Percentiles rank a stretch among this genome's conserved stretches.
Conservation (phyloP, 2,888 invertebrate species). For the Bombylius discolor region DNA sequence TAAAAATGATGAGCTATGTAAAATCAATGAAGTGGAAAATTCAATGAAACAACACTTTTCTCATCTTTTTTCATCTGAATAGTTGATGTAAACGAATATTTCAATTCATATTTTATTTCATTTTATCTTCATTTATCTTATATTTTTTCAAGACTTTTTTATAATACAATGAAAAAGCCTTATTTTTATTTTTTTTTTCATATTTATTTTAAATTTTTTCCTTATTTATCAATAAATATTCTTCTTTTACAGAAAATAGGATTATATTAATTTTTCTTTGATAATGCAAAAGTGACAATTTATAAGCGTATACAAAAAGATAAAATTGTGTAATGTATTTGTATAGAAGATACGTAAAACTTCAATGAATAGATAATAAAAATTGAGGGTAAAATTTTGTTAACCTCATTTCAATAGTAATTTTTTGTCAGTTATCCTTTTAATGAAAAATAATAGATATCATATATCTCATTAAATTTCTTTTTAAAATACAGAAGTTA, state of each 20-base stretch:
- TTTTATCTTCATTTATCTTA: too few relatives aligned
- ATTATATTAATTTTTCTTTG: neutral
- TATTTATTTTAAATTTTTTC: neutral
- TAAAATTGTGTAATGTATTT: too few relatives aligned
- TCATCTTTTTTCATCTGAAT: constrained; percentile 4
- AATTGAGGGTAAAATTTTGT: neutral
- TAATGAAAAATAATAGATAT: neutral
- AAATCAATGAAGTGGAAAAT: constrained; percentile 9
- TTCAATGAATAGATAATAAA: too few relatives aligned
- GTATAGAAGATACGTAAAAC: too few relatives aligned
- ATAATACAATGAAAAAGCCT: too few relatives aligned
- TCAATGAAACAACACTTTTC: constrained; percentile 11
- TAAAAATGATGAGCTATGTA: neutral
- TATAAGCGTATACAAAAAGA: too few relatives aligned
- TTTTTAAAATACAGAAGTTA: too few relatives aligned
- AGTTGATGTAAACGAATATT: neutral
- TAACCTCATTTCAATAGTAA: neutral
- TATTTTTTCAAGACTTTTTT: too few relatives aligned
- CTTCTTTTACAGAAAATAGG: neutral
- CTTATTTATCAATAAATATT: neutral
- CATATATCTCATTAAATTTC: neutral
- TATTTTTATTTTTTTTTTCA: constrained; percentile 7
- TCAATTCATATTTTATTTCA: too few relatives aligned
- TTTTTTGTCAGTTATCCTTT: too few relatives aligned
- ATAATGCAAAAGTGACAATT: too few relatives aligned